Evolutionary conservation across 2,888 invertebrate genomes (phyloP).

Genomic region (Venustoraphidia nigricollis): DNA sequence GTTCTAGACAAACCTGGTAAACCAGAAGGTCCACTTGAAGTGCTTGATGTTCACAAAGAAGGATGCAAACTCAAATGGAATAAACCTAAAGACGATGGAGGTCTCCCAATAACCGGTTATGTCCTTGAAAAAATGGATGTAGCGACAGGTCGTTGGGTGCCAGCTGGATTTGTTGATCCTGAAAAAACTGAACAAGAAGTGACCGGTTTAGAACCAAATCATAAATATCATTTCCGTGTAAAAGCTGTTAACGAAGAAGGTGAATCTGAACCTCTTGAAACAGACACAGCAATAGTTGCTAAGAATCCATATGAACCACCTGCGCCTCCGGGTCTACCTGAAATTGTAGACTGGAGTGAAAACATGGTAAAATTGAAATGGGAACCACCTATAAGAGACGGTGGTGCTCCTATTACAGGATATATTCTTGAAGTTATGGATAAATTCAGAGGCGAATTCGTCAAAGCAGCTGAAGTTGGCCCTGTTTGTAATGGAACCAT

Average conservation of each 20-base stretch:
- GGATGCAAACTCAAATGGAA: conserved; percentile 90
- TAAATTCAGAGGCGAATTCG: conserved; percentile 68
- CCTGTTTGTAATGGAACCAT: conserved; percentile 77
- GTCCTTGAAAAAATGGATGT: conserved; percentile 91
- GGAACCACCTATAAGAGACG: conserved; percentile 80
- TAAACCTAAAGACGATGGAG: conserved; percentile 92
- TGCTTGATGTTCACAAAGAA: conserved; percentile 80
- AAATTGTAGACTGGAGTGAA: conserved; percentile 82
- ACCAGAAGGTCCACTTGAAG: conserved; percentile 85
- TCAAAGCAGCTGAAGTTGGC: conserved; percentile 76
- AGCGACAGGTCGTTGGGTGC: conserved; percentile 74
- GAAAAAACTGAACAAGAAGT: conserved; percentile 70
- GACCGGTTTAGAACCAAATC: conserved; percentile 83
- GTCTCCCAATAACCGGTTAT: conserved; percentile 78
- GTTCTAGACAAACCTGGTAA: conserved; percentile 71
- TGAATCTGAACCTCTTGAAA: conserved; percentile 87
- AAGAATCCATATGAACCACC: conserved; percentile 95
- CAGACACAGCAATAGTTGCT: conserved; percentile 75
- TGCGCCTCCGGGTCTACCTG: conserved; percentile 77
- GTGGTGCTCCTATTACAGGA: conserved; percentile 86
- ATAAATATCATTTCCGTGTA: conserved; percentile 95
- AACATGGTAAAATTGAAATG: conserved; percentile 81
- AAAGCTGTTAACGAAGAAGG: conserved; percentile 95
- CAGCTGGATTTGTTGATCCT: conserved; percentile 70
- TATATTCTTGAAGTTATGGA: conserved; percentile 89